Percentiles rank a stretch among this genome's conserved stretches.
Evolutionary conservation across 2,888 invertebrate species (phyloP).

Genomic region (Agrotis segetum): DNA sequence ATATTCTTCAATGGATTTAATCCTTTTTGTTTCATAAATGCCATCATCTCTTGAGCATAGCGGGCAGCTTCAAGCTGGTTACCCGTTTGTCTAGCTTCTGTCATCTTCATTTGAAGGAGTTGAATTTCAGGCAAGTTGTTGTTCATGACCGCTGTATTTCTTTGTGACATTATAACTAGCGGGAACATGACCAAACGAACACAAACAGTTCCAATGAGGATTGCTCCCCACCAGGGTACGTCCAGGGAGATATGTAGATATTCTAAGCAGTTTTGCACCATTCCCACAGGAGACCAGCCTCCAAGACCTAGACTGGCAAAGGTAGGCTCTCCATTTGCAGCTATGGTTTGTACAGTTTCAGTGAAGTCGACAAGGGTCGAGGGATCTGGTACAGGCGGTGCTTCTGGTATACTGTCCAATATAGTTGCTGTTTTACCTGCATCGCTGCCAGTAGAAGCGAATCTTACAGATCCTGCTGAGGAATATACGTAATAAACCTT

Average conservation of each 20-base stretch:
- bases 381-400: constrained; percentile 86
- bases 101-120: constrained; percentile 95
- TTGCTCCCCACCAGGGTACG: constrained; percentile 98
- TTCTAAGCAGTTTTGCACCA: constrained; percentile 95
- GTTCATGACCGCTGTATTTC: constrained; percentile 95
- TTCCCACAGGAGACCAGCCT: constrained; percentile 95
- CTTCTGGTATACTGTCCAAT: constrained; percentile 85
- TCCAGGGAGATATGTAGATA: constrained; percentile 95
- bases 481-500: constrained; percentile 86
- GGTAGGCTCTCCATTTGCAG: constrained; percentile 93
- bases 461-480: constrained; percentile 81
- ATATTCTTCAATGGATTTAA: constrained; percentile 95
- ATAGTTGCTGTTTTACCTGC: constrained; percentile 74
- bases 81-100: constrained; percentile 96
- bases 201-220: constrained; percentile 94
- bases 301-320: constrained; percentile 96
- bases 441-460: constrained; percentile 80
- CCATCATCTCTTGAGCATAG: constrained; percentile 94
- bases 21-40: constrained; percentile 95
- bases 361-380: constrained; percentile 75
- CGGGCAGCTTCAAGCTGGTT: constrained; percentile 95
- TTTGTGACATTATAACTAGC: constrained; percentile 95
- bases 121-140: constrained; percentile 97
- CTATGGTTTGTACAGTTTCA: constrained; percentile 83
- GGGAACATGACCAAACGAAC: constrained; percentile 96